Percentiles rank a stretch among this genome's conserved stretches.
Conservation (phyloP, 2,113 vertebrate species). For the Xyliphius kryptos region DNA sequence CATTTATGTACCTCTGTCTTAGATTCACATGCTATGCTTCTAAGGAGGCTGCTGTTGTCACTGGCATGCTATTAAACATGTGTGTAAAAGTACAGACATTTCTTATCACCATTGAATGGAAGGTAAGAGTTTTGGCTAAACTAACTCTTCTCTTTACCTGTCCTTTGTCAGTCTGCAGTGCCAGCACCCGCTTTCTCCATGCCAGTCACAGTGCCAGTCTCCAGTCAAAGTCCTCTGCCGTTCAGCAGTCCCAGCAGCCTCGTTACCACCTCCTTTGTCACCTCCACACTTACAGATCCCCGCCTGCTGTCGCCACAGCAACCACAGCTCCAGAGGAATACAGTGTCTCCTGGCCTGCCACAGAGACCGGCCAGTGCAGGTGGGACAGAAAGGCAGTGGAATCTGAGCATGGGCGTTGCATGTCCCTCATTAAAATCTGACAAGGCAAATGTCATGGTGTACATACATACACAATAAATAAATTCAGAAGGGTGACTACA, state of each 20-base stretch:
- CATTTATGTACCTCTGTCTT: too few species aligned
- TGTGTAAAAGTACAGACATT: too few species aligned
- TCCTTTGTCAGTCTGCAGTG: constrained; percentile 76
- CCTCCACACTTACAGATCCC: constrained; percentile 85
- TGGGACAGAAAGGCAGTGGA: constrained; percentile 46
- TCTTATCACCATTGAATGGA: neutral
- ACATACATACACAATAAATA: too few species aligned
- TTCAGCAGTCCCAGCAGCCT: constrained; percentile 86
- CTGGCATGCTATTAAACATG: too few species aligned
- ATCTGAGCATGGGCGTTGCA: too few species aligned
- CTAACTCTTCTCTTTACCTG: constrained; percentile 21
- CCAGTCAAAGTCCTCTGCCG: constrained; percentile 83
- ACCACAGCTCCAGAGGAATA: constrained; percentile 81
- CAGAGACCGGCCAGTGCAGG: constrained; percentile 92
- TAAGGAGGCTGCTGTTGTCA: too few species aligned
- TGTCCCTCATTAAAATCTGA: too few species aligned
- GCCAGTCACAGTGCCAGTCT: constrained; percentile 93
- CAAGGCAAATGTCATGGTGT: too few species aligned
- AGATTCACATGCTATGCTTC: too few species aligned
- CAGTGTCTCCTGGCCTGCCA: constrained; percentile 84
- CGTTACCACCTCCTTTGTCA: constrained; percentile 87
- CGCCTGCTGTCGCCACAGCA: constrained; percentile 90
- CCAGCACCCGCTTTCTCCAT: constrained; percentile 91
- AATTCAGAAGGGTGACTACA: too few species aligned
- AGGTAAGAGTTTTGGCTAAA: neutral